Base-by-base conservation (phyloP, 2,888 invertebrate genomes). In the Eilema depressum region DNA sequence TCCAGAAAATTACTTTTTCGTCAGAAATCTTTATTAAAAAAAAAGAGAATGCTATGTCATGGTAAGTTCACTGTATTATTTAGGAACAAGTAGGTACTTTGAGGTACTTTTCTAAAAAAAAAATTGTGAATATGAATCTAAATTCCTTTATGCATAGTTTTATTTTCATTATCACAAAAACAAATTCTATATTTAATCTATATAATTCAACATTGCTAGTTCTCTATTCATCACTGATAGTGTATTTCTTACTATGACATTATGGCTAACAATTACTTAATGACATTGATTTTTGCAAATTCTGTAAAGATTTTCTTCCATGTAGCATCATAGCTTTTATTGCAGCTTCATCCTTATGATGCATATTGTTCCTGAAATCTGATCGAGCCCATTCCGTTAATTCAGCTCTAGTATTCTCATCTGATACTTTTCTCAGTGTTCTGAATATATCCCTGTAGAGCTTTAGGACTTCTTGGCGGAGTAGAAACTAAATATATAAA, bases 401-500 rank as follows among this genome's bases (percentile, higher is more conserved):
- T 81, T 98, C 98, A 1, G 91, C 83, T 73, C 96, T 96, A 67
- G 97, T 97, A 1, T 86, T 89, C 79, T 96, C 91, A 86, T 97
- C 97, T 0, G 97, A 96, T 12, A 98, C 96, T 83, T 96, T 92
- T 69, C 95, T 96, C 65, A 97, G 96, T 11, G 97, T 96, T 66
- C 97, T 96, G 80, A 98, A 96, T 74, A 98, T 97, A 75, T 97
- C 96, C 77, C 97, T 95, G 84, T 98, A 98, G 0, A 98, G 90
- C 83, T 96, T 97, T 26, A 98, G 88, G 0, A 98, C 98, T 92
- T 98, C 97, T 92, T 97, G 97, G 17, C 97, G 96, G 41, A 98
- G 89, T 89, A 98, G 96, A 89, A 98, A 98, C 98, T 98, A 96
- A 96, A 72, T 68, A n/a, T 74, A 71, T 70, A 14, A 67, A 61